Percentiles rank a stretch among this genome's conserved stretches.
These are phyloP conservation scores for Griposia aprilina DNA, from an alignment of 2,888 invertebrate species.

Conservation along the genomic window DNA sequence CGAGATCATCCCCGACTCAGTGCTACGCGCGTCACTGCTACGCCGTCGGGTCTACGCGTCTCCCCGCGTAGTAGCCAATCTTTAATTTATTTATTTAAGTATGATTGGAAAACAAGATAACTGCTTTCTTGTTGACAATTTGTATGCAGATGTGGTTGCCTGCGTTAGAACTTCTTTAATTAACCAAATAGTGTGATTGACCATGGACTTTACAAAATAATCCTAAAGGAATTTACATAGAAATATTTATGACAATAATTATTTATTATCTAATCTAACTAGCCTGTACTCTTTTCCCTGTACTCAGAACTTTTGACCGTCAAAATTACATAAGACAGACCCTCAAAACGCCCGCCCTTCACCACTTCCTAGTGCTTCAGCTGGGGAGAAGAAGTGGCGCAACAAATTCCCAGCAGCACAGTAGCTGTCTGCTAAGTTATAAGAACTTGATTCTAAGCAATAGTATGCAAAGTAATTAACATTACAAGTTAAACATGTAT, in stretches of 20 bases:
- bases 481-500: background rate
- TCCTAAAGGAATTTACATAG: background rate
- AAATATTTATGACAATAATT: background rate
- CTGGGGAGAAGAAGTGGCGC: background rate
- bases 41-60: conserved; percentile 41
- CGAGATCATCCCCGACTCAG: conserved; percentile 24
- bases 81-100: conserved; percentile 24
- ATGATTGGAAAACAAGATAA: conserved; percentile 39
- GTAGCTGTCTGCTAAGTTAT: background rate
- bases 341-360: background rate
- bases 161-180: background rate
- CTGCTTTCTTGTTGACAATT: conserved; percentile 1
- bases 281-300: background rate
- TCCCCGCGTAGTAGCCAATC: conserved; percentile 19
- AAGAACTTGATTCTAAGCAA: background rate
- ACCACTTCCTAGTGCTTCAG: background rate
- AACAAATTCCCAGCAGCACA: background rate
- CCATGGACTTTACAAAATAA: background rate
- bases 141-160: conserved; percentile 7
- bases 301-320: background rate
- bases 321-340: background rate
- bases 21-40: conserved; percentile 36
- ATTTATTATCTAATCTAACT: background rate
- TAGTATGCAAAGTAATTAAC: background rate
- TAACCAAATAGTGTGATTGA: background rate